Evolutionary conservation across 2,113 vertebrate species (phyloP), one percentile per base, ranked within the genome.

Genomic region (Mustela lutreola): DNA sequence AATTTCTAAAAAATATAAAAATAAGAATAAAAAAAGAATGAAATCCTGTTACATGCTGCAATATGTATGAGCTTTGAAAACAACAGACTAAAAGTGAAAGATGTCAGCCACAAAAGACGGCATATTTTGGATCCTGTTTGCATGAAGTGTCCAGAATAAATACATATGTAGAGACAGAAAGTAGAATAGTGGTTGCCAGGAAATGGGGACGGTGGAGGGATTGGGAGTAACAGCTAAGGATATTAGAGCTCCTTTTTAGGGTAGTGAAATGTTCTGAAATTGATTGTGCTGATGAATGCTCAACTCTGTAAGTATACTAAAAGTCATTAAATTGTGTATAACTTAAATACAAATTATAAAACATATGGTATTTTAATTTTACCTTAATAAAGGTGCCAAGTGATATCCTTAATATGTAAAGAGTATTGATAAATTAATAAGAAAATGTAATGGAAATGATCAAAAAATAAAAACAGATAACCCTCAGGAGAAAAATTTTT

Each of bases 401-500:
- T 83, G 76, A 92, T 60, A 79, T 63, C n/a, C 14, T 80, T 90
- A 90, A n/a, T 11, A 80, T 73, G 70, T 80, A 86, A 89, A 84
- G n/a, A 89, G 36, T 84, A 79, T 78, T 89, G 76, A 62, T 79
- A 89, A 89, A 65, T 56, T 56, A 84, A 83, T 80, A 89, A 93
- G 62, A 85, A 95, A 95, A 89, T 62, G 36, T 48, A 70, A n/a
- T 75, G 7, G 58, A 85, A 95, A 81, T 95, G 24, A 31, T 85
- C 45, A 82, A 81, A 91, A 82, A 65, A 86, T 48, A 85, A 11
- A 24, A 89, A 58, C 18, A 89, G 42, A 85, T 90, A 80, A 89
- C 53, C 58, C 33, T 78, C 33, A 85, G 80, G 33, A 85, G 62
- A 71, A 94, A 39, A 26, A 3, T 19, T 67, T 53, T n/a, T 28